Percentiles rank a stretch among this genome's conserved stretches.
Conservation (phyloP, 2,797 vertebrate species). For the Coranthus polyacanthus region DNA sequence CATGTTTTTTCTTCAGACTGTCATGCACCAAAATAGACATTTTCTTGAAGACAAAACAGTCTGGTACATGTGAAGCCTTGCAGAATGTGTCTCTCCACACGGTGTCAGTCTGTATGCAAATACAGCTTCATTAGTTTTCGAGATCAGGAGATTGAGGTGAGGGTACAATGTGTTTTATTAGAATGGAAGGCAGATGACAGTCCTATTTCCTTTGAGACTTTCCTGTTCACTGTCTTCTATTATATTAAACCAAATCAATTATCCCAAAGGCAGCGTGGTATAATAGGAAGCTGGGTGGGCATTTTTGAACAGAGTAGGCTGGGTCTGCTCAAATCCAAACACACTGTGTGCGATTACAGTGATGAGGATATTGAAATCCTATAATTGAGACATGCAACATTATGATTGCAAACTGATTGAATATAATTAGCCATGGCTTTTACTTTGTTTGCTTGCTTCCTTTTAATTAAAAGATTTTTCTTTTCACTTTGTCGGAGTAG, state of each 20-base stretch:
- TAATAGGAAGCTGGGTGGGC: constrained; percentile 67
- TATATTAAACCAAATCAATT: constrained; percentile 78
- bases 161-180: constrained; percentile 61
- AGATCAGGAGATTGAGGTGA: constrained; percentile 67
- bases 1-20: constrained; percentile 4
- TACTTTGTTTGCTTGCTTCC: constrained; percentile 74
- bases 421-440: constrained; percentile 75
- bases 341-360: constrained; percentile 51
- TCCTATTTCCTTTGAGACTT: constrained; percentile 72
- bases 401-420: constrained; percentile 78
- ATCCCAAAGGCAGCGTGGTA: constrained; percentile 60
- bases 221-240: constrained; percentile 64
- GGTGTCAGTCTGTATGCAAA: constrained; percentile 66
- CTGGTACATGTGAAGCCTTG: constrained; percentile 27
- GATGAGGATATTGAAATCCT: constrained; percentile 68
- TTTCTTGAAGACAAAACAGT: constrained; percentile 30
- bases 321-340: constrained; percentile 49
- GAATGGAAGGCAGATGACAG: constrained; percentile 65
- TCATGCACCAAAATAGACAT: constrained; percentile 50
- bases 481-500: constrained; percentile 48
- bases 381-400: constrained; percentile 78
- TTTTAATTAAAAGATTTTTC: constrained; percentile 74
- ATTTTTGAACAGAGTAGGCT: constrained; percentile 57
- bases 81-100: constrained; percentile 33
- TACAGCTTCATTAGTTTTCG: constrained; percentile 73